Base-by-base conservation (phyloP, 1,140 invertebrate species). In the Apolygus lucorum region DNA sequence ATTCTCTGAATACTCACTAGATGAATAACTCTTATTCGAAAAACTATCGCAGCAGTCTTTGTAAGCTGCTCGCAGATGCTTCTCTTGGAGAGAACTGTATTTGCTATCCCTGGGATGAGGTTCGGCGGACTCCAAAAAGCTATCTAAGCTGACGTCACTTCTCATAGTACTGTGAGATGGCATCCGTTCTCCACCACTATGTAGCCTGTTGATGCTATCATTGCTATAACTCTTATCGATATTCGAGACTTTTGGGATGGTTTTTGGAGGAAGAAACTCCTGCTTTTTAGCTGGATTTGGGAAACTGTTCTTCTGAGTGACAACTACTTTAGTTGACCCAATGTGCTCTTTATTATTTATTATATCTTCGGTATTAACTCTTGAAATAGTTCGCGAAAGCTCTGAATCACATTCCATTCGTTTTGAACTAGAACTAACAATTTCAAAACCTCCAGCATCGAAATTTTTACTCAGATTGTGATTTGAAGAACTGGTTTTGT, bases 361-460 rank as follows among this genome's bases (percentile, higher is more conserved):
- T 49, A 70, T 68, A 13, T 71, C 67, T 70, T 72, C 70, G 14
- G 69, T 26, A 28, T 70, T 68, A 17, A 70, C 65, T 70, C 69
- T 29, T 21, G 68, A 72, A 21, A 72, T 72, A 11, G 71, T 72
- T 68, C 68, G 70, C 28, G 71, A 72, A 49, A 72, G 42, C 42
- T 72, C 71, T 1, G 68, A 69, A 68, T 66, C 69, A 21, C 29
- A 66, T 66, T 66, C 64, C 29, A 29, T 68, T 54, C 54, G 11
- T 21, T 59, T 59, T 13, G 54, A 59, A 22, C 54, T 59, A 4
- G 54, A 59, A 24, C 54, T 59, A 4, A 59, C 54, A 22, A 8
- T 11, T 21, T 59, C 54, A 21, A 59, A 59, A 11, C 54, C 54
- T 11, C 13, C 11, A 8, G 22, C 54, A 22, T 59, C 54, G 54